Conservation (phyloP, 2,888 invertebrate genomes). For the Eumacrocentrus americanus region DNA sequence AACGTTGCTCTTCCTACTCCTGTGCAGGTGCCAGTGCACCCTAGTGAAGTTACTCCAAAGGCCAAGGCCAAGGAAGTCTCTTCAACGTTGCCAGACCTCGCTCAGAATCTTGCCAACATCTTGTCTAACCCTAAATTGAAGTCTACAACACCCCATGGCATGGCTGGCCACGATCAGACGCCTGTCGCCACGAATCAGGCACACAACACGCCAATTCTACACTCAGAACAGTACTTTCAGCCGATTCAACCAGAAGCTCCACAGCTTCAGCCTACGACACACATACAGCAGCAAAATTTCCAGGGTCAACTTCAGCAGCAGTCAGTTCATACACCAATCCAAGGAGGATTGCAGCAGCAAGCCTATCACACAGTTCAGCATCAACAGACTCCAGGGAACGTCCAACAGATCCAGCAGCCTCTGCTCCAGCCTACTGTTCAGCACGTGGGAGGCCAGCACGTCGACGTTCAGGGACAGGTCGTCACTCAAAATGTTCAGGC, state of each 20-base stretch:
- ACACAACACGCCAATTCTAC: constrained; percentile 40
- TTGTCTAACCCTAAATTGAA: constrained; percentile 59
- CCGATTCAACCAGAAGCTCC: constrained; percentile 54
- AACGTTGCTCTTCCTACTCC: constrained; percentile 33
- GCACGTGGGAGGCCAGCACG: constrained; percentile 25
- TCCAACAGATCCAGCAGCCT: constrained; percentile 35
- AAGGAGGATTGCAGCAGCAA: constrained; percentile 19
- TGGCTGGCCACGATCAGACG: constrained; percentile 40
- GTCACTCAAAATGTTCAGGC: constrained; percentile 36
- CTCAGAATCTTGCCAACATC: constrained; percentile 59
- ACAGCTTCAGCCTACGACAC: constrained; percentile 16
- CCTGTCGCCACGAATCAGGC: constrained; percentile 25
- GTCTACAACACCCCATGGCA: constrained; percentile 47
- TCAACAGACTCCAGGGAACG: constrained; percentile 15
- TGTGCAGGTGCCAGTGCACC: constrained; percentile 36
- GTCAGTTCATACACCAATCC: constrained; percentile 14
- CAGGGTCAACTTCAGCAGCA: constrained; percentile 29
- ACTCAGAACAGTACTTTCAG: constrained; percentile 56
- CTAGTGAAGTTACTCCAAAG: constrained; percentile 43
- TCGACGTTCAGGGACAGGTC: constrained; percentile 35
- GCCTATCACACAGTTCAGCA: constrained; percentile 14
- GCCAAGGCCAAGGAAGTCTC: constrained; percentile 56
- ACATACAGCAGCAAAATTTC: constrained; percentile 25
- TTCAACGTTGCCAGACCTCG: constrained; percentile 57
- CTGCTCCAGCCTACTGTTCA: constrained; percentile 36